Conservation (phyloP, 2,888 invertebrate genomes). For the Unio delphinus region DNA sequence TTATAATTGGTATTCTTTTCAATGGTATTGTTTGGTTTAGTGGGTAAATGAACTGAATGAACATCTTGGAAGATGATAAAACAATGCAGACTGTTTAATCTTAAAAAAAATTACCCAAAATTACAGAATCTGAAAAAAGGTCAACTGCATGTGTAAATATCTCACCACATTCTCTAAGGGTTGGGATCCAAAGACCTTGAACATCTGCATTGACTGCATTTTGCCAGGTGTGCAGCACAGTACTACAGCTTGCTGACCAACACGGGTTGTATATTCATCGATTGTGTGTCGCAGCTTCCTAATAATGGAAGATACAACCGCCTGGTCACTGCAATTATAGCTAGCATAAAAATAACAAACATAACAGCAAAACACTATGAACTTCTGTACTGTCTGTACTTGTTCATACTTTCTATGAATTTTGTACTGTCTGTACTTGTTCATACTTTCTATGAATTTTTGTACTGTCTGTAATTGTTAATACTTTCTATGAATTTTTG, state of each 20-base stretch:
- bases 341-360: background rate
- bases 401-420: no score
- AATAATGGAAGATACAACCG: background rate
- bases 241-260: slow-evolving; percentile 97
- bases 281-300: slow-evolving; percentile 71
- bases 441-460: no score
- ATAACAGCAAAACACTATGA: background rate
- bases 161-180: slow-evolving; percentile 92
- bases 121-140: background rate
- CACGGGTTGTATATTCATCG: slow-evolving; percentile 96
- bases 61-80: no score
- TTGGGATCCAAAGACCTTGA: slow-evolving; percentile 95
- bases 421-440: no score
- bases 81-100: background rate
- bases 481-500: no score
- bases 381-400: no score
- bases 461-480: no score
- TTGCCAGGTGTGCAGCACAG: slow-evolving; percentile 96
- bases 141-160: slow-evolving; percentile 11
- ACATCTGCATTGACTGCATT: slow-evolving; percentile 79
- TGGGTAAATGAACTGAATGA: no score
- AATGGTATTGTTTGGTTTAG: no score
- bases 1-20: no score
- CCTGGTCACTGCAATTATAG: no score
- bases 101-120: background rate